Conservation (phyloP, 2,888 invertebrate genomes). For the Catocala nupta region DNA sequence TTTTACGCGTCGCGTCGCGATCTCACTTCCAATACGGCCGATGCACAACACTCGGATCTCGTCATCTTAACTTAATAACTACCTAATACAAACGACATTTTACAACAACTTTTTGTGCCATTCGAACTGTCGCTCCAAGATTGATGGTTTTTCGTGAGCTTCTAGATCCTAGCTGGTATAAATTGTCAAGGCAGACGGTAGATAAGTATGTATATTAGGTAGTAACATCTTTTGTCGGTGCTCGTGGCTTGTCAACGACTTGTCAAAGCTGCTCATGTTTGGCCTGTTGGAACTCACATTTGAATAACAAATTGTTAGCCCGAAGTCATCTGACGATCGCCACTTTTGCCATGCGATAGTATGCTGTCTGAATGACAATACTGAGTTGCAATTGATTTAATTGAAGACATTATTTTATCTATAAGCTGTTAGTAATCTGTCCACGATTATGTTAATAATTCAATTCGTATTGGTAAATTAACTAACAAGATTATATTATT, state of each 20-base stretch:
- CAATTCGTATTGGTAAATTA: constrained; percentile 44
- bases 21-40: constrained; percentile 67
- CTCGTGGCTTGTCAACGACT: constrained; percentile 57
- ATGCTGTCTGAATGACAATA: constrained; percentile 48
- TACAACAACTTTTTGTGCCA: constrained; percentile 36
- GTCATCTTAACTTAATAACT: constrained; percentile 41
- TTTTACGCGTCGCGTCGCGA: constrained; percentile 79
- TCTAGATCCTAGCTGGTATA: constrained; percentile 29
- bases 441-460: constrained; percentile 48
- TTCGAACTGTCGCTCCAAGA: constrained; percentile 36
- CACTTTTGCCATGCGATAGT: constrained; percentile 40
- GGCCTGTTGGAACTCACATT: constrained; percentile 55
- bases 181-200: constrained; percentile 28
- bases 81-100: constrained; percentile 35
- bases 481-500: constrained; percentile 43
- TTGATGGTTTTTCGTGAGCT: constrained; percentile 35
- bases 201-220: constrained; percentile 35
- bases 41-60: constrained; percentile 46
- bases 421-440: constrained; percentile 40
- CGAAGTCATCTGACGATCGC: constrained; percentile 51
- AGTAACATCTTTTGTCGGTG: constrained; percentile 55
- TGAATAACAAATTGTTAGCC: constrained; percentile 66
- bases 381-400: constrained; percentile 53
- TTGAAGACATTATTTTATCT: constrained; percentile 34
- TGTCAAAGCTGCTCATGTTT: constrained; percentile 61